A percentile compares a stretch with the other conserved stretches of the same genome.
phyloP scores from a whole-genome alignment of 2,888 invertebrate species.

The Cantharis rufa region DNA sequence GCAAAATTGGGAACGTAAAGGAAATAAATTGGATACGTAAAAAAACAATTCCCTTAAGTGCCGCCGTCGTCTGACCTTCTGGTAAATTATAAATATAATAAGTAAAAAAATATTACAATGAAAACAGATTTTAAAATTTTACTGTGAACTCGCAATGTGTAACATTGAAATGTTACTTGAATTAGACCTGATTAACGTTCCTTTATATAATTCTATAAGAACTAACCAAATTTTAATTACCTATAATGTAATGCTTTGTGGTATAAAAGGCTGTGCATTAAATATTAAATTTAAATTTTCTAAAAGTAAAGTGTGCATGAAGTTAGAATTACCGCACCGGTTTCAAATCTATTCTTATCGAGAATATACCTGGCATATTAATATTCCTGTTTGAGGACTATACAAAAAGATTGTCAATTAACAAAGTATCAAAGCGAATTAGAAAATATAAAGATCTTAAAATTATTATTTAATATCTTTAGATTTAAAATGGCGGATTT shows the following conservation, averaged over 20 bases:
- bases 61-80: too few relatives aligned
- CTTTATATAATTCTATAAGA: too few relatives aligned
- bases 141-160: too few relatives aligned
- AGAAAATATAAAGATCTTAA: not conserved
- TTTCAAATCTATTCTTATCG: not conserved
- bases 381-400: not conserved
- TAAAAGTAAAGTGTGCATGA: not conserved
- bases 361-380: not conserved
- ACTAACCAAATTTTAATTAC: too few relatives aligned
- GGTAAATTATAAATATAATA: too few relatives aligned
- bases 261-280: not conserved
- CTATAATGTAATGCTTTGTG: not conserved
- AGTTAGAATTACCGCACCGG: not conserved
- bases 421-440: not conserved
- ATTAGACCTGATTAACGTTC: too few relatives aligned
- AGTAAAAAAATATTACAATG: too few relatives aligned
- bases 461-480: not conserved
- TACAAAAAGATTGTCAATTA: not conserved
- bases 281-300: not conserved
- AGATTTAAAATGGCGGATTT: not conserved
- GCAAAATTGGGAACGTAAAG: too few relatives aligned
- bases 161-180: too few relatives aligned
- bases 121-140: too few relatives aligned
- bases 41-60: too few relatives aligned
- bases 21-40: too few relatives aligned